Conservation (phyloP, 2,113 vertebrate genomes). For the Cyprinodon tularosa region DNA sequence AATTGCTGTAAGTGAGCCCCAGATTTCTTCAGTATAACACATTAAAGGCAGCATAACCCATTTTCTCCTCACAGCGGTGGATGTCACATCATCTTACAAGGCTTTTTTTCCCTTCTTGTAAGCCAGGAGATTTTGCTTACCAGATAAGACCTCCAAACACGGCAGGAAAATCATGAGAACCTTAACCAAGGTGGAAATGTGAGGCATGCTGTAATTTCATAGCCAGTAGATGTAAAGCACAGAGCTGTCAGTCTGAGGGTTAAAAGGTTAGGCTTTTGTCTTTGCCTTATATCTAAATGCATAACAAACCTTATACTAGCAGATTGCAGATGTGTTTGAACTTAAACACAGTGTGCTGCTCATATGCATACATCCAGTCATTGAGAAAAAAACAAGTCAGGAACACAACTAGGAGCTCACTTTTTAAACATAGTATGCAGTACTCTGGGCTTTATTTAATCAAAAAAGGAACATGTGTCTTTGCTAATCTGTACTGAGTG, state of each 20-base stretch:
- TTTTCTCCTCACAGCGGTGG: constrained; percentile 19
- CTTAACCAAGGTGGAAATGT: constrained; percentile 44
- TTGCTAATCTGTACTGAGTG: too few relatives aligned
- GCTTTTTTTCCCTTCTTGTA: constrained; percentile 67
- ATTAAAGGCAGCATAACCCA: constrained; percentile 3
- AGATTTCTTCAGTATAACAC: constrained; percentile 19
- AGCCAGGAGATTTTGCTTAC: constrained; percentile 48
- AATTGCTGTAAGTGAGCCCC: not conserved
- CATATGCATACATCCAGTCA: too few relatives aligned
- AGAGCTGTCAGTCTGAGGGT: constrained; percentile 10
- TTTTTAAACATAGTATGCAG: too few relatives aligned
- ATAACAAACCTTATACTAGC: constrained; percentile 16
- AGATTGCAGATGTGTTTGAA: too few relatives aligned
- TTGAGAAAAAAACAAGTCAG: too few relatives aligned
- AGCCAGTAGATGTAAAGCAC: constrained; percentile 48
- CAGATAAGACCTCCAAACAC: constrained; percentile 60
- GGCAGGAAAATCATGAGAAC: constrained; percentile 66
- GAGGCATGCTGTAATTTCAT: constrained; percentile 34
- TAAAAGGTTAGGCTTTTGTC: constrained; percentile 12
- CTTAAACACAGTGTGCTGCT: too few relatives aligned
- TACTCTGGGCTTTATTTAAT: too few relatives aligned
- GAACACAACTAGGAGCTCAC: too few relatives aligned
- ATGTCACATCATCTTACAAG: constrained; percentile 48
- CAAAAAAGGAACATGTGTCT: too few relatives aligned
- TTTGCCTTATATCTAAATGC: constrained; percentile 15